phyloP scores from a whole-genome alignment of 35 echinoderm and acorn worm genomes.

The Apostichopus californicus region DNA sequence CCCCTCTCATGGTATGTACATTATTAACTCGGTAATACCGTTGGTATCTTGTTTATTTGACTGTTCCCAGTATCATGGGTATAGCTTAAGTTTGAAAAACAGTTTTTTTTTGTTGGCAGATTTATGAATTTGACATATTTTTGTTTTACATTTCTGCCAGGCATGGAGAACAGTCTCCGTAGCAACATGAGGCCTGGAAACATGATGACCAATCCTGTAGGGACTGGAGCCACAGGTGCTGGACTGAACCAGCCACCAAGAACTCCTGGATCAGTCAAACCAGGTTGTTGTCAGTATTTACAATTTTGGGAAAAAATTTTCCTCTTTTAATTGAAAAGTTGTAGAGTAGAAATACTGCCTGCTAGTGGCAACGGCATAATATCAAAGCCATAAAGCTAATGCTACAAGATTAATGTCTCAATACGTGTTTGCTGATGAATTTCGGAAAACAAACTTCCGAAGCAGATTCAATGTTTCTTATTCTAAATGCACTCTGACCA shows the following conservation, averaged over 20 bases:
- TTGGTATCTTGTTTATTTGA: background rate
- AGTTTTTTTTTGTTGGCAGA: no score
- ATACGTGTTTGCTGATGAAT: no score
- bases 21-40: background rate
- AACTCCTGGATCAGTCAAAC: slow-evolving; percentile 3
- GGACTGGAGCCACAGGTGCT: background rate
- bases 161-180: slow-evolving; percentile 34
- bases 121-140: no score
- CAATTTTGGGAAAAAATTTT: background rate
- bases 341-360: background rate
- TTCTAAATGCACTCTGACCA: no score
- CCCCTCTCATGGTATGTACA: slow-evolving; percentile 17
- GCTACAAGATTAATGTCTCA: no score
- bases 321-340: background rate
- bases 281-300: slow-evolving; percentile 5
- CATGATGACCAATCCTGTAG: slow-evolving; percentile 2
- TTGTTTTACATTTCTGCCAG: background rate
- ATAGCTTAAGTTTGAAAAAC: no score
- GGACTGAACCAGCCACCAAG: background rate
- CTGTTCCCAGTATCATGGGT: no score
- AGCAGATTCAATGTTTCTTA: no score
- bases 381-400: no score
- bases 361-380: background rate
- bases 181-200: slow-evolving; percentile 17
- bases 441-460: no score